Base-by-base conservation (phyloP, 2,113 vertebrate genomes). In the Thermophis baileyi region DNA sequence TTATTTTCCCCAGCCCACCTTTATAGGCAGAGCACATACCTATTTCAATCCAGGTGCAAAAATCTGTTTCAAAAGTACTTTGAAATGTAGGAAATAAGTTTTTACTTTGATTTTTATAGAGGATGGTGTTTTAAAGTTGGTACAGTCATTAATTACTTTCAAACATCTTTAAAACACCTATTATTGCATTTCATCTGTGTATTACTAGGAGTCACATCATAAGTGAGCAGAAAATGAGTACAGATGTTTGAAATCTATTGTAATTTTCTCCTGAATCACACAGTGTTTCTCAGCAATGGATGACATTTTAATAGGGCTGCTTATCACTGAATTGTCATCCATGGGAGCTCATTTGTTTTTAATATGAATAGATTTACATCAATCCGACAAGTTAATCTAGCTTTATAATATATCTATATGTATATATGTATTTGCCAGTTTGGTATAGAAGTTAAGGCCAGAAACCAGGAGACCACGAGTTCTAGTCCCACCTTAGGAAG, bases 271-370 rank as follows among this genome's bases (percentile, higher is more conserved):
- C 6, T 90, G 46, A 81, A 88, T 93, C 57, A 93, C 92, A 5
- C 91, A 3, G 93, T 11, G 51, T 63, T 25, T 53, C 57, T 74
- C 18, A 93, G 50, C 86, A 93, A 94, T 93, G 53, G 30, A 91
- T 16, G 60, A 40, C 9, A 27, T 85, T 91, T 30, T 85, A 20
- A 47, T 27, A 30, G 8, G 40, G 40, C 22, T 30, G 35, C 51
- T 86, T 86, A 86, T 57, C 25, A 16, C 24, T 30, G 46, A 47
- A 87, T 91, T 12, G 7, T 46, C 88, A 25, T 27, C 53, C 24
- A 87, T 14, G 27, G 20, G 12, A 30, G 49, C 20, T 30, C 30
- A 87, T 87, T 49, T n/a, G 18, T 47, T 57, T 24, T 86, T 55
- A 86, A 57, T 57, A 49, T n/a, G 20, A 10, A 24, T 35, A 10